Evolutionary conservation across 2,888 invertebrate species (phyloP).

Genomic region (Anthrax anthrax): DNA sequence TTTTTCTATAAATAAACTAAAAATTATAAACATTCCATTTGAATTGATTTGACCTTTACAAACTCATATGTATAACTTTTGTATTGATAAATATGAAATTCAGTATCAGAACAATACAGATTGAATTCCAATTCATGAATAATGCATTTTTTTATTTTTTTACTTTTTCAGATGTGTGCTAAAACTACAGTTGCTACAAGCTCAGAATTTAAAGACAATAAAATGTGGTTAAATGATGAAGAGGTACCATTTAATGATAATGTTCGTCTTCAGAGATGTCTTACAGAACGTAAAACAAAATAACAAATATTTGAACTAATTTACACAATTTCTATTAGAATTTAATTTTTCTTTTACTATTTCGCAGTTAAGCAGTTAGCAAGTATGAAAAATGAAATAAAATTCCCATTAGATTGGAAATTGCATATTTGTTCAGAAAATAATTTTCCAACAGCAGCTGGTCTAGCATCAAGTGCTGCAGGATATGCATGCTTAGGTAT

Average conservation of each 20-base stretch:
- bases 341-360: too few species aligned
- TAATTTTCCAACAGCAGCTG: constrained; percentile 98
- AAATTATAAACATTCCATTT: too few species aligned
- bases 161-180: constrained; percentile 56
- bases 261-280: constrained; percentile 59
- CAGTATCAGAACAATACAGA: too few species aligned
- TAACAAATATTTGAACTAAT: neutral
- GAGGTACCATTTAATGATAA: constrained; percentile 62
- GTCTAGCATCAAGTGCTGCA: constrained; percentile 94
- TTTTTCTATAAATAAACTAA: too few species aligned
- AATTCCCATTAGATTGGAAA: constrained; percentile 46
- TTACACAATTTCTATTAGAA: too few species aligned
- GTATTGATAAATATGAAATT: too few species aligned
- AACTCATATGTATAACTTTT: too few species aligned
- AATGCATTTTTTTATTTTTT: too few species aligned
- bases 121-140: too few species aligned
- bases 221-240: constrained; percentile 81
- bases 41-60: too few species aligned
- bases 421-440: constrained; percentile 77
- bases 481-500: constrained; percentile 84
- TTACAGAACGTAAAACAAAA: constrained; percentile 47
- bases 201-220: constrained; percentile 54
- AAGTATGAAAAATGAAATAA: constrained; percentile 13
- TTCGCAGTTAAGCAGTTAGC: neutral
- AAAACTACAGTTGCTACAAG: constrained; percentile 75